Evolutionary conservation across 1,140 invertebrate species (phyloP), one percentile per base, ranked within the genome.

Genomic region (Fopius arisanus): DNA sequence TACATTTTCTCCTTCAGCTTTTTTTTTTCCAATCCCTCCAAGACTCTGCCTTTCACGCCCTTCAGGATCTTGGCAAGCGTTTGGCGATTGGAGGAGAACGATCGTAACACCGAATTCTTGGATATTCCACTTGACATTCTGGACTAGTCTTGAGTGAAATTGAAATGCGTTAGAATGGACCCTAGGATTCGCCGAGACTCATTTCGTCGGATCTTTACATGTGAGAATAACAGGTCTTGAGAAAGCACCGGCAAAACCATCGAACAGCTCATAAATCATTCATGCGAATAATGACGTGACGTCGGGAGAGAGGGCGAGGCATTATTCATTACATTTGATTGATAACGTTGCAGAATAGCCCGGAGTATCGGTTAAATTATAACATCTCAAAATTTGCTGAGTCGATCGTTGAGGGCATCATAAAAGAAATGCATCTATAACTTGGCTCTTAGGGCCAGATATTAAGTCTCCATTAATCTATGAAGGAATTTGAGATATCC

Each of bases 301-400:
- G 5, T 23, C 23, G 54, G 2, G n/a, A n/a, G 43, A 21, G 43
- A 1, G 19, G 10, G 21, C 21, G 4, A 7, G 9, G 23, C 37
- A 73, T 73, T 73, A 73, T 67, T 67, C 65, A 28, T 67, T 48
- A 29, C 16, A 16, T 73, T 73, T 73, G 71, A 73, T 73, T 73
- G 71, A 73, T 73, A 37, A 23, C 59, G n/a, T 37, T 28, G 23
- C 37, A 28, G 68, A 48, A 48, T 16, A 23, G 54, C 37, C 51
- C 37, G 28, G 68, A 48, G n/a, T 19, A 51, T 41, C 63, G 43
- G 40, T 67, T 16, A 33, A 54, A 59, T 29, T 29, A 16, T 62
- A 51, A 54, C 29, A 54, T 28, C 10, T 0, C 3, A 59, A 59
- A 59, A 59, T 59, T 9, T 59, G 54, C 19, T 59, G 21, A 59